Base-by-base conservation (phyloP, 2,113 vertebrate species). In the Saimiri boliviensis region DNA sequence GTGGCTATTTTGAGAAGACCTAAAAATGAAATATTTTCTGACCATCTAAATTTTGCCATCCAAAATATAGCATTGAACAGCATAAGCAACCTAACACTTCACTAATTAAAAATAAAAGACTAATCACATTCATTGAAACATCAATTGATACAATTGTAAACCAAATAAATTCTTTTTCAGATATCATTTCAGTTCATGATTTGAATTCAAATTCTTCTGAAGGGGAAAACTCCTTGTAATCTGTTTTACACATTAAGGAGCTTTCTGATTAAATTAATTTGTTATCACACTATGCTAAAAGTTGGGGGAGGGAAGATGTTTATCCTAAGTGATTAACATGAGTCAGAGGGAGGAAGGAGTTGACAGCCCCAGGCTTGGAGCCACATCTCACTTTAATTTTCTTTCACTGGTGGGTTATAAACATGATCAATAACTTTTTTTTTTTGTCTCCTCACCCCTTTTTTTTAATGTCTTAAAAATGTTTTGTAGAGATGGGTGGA, bases 191-290 rank as follows among this genome's bases (percentile, higher is more conserved):
- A 49, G n/a, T 74, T 74, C n/a, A 49, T 35, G 19, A 74, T 49
- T 80, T 63, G 23, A 90, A 73, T 20, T 98, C 35, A 42, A 8
- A 35, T 70, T 87, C 58, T 97, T 76, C 40, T 85, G 47, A 91
- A 71, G 21, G 1, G 54, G n/a, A 30, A 30, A 42, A 71, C n/a
- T 52, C 56, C 45, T 92, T 89, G 58, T 5, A 66, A 89, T 12
- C 58, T 32, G n/a, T 40, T 76, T 88, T n/a, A 85, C 2, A 63
- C 16, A 89, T 91, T 86, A 47, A 47, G 47, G 77, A 84, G 42
- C 30, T 84, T 77, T 95, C 70, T 93, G 40, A 89, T 73, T 85
- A 73, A 85, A 81, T 93, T 96, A 91, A 92, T 88, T 82, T 86
- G 56, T 77, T 47, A 79, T 9, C 23, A 63, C 30, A 49, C 10